phyloP scores from a whole-genome alignment of 1,140 invertebrate species.

The Bombus terrestris region DNA sequence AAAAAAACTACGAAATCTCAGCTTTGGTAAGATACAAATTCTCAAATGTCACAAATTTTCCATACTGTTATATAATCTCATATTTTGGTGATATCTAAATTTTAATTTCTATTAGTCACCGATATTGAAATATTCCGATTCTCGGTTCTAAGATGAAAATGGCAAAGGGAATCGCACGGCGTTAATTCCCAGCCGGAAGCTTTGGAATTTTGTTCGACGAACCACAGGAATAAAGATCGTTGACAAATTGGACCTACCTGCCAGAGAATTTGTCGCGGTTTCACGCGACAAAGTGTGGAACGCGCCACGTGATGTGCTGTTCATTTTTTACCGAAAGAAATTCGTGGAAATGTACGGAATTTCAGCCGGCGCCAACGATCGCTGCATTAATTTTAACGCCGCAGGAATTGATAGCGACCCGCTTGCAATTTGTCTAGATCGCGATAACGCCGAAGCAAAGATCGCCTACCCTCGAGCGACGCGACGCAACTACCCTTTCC shows the following conservation, averaged over 20 bases:
- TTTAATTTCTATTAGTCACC: not conserved
- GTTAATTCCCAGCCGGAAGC: conserved; percentile 52
- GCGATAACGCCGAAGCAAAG: conserved; percentile 26
- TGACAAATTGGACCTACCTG: conserved; percentile 50
- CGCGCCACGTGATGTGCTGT: too few species aligned
- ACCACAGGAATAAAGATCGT: conserved; percentile 49
- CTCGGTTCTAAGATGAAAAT: too few species aligned
- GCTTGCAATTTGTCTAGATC: conserved; percentile 50
- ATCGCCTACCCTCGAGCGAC: conserved; percentile 29
- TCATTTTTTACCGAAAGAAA: conserved; percentile 15
- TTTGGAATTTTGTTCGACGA: conserved; percentile 40
- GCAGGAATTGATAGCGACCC: conserved; percentile 17
- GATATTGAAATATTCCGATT: not conserved
- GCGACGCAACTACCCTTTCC: not conserved
- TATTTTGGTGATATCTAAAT: not conserved
- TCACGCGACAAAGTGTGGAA: not conserved
- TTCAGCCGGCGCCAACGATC: not conserved
- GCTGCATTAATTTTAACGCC: conserved; percentile 30
- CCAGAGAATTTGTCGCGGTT: conserved; percentile 15
- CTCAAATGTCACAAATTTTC: too few species aligned
- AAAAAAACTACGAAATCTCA: too few species aligned
- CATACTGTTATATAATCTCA: too few species aligned
- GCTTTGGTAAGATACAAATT: too few species aligned
- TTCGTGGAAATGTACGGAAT: conserved; percentile 35
- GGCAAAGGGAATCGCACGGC: conserved; percentile 19